Conservation (phyloP, 2,113 vertebrate genomes). For the Salvelinus fontinalis region DNA sequence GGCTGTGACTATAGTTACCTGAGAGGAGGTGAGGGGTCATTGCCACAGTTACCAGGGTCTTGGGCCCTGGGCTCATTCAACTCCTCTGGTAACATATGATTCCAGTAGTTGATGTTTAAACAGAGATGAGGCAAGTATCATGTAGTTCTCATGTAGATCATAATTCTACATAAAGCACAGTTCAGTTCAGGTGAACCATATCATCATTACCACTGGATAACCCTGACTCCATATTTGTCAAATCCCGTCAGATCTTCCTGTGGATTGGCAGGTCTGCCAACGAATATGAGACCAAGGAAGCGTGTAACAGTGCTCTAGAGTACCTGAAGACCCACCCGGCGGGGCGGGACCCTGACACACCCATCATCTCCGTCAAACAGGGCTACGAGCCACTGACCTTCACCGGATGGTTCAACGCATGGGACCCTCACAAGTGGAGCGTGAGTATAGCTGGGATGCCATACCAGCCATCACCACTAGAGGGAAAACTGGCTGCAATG, state of each 20-base stretch:
- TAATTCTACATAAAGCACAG: too few species aligned
- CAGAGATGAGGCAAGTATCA: too few species aligned
- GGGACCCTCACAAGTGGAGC: constrained; percentile 90
- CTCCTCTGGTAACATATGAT: neutral
- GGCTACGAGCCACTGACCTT: constrained; percentile 85
- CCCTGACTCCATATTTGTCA: neutral
- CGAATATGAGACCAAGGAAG: constrained; percentile 77
- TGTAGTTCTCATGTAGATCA: too few species aligned
- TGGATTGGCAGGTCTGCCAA: constrained; percentile 86
- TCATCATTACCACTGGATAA: too few species aligned
- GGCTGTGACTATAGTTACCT: too few species aligned
- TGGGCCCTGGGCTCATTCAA: neutral
- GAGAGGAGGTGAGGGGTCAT: neutral
- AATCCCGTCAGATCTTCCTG: constrained; percentile 79
- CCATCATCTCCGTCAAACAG: constrained; percentile 82
- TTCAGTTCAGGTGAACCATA: too few species aligned
- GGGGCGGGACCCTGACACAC: constrained; percentile 78
- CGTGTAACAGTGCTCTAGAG: constrained; percentile 70
- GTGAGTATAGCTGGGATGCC: constrained; percentile 70
- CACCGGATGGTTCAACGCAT: constrained; percentile 90
- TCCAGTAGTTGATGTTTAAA: too few species aligned
- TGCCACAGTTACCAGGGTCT: neutral
- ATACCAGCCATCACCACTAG: constrained; percentile 4
- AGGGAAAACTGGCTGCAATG: too few species aligned
- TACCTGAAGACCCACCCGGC: constrained; percentile 86